These are phyloP conservation scores for Conistra vaccinii DNA, from an alignment of 2,888 invertebrate genomes.

Conservation along the genomic window DNA sequence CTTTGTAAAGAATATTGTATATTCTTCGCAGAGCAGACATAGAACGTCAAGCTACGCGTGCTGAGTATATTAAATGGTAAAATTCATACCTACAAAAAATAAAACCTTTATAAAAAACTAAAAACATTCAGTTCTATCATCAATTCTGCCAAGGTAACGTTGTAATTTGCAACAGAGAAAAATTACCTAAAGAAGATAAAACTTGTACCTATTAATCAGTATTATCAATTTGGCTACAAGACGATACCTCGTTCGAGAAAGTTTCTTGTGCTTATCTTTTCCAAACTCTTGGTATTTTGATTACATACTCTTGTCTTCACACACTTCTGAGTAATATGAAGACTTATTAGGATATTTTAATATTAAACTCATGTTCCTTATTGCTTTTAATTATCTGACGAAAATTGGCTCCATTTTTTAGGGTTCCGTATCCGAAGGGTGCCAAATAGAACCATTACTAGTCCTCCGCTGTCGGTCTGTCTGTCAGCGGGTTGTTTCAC, in stretches of 20 bases:
- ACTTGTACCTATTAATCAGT: slow-evolving; percentile 3
- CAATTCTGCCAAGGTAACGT: background rate
- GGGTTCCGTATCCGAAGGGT: too few species aligned
- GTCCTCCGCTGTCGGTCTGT: too few species aligned
- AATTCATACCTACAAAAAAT: too few species aligned
- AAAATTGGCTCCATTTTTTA: background rate
- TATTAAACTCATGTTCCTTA: slow-evolving; percentile 5
- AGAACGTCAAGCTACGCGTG: background rate
- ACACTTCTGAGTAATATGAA: background rate
- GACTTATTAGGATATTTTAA: slow-evolving; percentile 1
- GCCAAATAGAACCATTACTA: too few species aligned
- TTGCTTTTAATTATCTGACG: background rate
- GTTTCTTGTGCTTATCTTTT: background rate
- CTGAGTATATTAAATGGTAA: background rate
- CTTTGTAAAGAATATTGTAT: too few species aligned
- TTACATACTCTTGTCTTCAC: background rate
- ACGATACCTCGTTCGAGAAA: background rate
- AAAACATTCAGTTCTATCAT: background rate
- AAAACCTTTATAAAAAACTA: background rate
- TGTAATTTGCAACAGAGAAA: background rate
- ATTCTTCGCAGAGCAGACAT: background rate
- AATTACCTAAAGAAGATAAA: background rate
- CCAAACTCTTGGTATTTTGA: slow-evolving; percentile 20
- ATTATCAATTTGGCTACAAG: slow-evolving; percentile 1
- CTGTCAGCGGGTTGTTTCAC: too few species aligned